Base-by-base conservation (phyloP, 2,113 vertebrate genomes). In the Pogonocichla stellata region DNA sequence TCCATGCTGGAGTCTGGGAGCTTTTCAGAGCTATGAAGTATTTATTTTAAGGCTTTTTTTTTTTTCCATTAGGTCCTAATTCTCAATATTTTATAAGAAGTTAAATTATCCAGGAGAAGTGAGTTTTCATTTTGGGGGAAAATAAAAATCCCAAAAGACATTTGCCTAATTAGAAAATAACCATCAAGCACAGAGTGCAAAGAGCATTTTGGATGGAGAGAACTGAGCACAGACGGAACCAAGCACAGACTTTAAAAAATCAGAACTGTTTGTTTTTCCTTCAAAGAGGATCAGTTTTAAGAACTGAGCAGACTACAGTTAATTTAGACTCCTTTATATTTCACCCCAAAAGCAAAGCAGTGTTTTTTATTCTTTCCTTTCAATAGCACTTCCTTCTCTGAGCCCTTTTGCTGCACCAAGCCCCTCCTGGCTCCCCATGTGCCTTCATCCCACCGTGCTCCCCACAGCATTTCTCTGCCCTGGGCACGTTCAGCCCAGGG, bases 1-100 rank as follows among this genome's bases (percentile, higher is more conserved):
- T 95, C 70, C 31, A 7, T 75, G 65, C 48, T 84, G 53, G 57
- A 89, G 88, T 75, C 64, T 65, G 45, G 70, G 74, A 92, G 84
- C 25, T 91, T 92, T 95, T 94, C 74, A 80, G 67, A 91, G 34
- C 80, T 51, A 94, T 95, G 78, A 97, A 97, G 86, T 90, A 96
- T 94, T 96, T 94, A 97, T 95, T 95, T 82, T 69, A 51, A 5
- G 50, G 6, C 0, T 38, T 56, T 15, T n/a, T 25, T 31, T 1
- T 62, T 92, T 92, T 83, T 65, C 78, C 92, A 90, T 95, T 95
- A 95, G 15, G 29, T 73, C 48, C 89, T 86, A 93, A 94, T 95
- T 94, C 79, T 96, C 60, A 96, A 94, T 96, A 94, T 96, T 97
- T 95, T 95, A 94, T 96, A 95, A 91, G 88, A 88, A 88, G 36